A percentile compares a stretch with the other conserved stretches of the same genome.
These are phyloP conservation scores for Drosophila azteca DNA, from an alignment of 1,140 invertebrate species.

Conservation along the genomic window DNA sequence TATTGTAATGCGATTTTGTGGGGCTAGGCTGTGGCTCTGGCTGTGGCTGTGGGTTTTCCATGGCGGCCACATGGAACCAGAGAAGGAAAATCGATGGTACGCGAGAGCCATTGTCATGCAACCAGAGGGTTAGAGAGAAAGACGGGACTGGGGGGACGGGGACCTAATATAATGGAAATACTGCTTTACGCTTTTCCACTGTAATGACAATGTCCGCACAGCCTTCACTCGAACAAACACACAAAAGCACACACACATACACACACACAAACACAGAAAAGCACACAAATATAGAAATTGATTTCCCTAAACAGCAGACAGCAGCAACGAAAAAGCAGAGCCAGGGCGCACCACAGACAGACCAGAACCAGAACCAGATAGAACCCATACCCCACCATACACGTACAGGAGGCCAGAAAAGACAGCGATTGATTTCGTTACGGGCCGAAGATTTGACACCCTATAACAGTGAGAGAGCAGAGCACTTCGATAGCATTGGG, in stretches of 20 bases:
- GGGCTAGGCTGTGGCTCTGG: slow-evolving; percentile 45
- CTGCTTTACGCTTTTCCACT: slow-evolving; percentile 24
- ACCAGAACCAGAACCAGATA: slow-evolving; percentile 12
- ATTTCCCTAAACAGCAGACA: slow-evolving; percentile 69
- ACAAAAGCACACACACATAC: slow-evolving; percentile 12
- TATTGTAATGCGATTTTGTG: slow-evolving; percentile 79
- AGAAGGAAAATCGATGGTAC: slow-evolving; percentile 67
- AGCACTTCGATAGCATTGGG: no score
- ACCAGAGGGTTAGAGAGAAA: slow-evolving; percentile 7
- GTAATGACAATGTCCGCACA: slow-evolving; percentile 4
- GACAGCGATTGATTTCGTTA: no score
- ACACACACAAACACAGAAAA: slow-evolving; percentile 12
- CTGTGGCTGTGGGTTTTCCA: slow-evolving; percentile 38
- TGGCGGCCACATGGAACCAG: slow-evolving; percentile 13
- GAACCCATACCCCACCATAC: slow-evolving; percentile 7
- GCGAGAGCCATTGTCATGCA: slow-evolving; percentile 61
- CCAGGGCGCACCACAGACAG: slow-evolving; percentile 33
- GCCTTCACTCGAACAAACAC: slow-evolving; percentile 12
- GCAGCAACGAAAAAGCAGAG: slow-evolving; percentile 41
- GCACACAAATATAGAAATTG: slow-evolving; percentile 67
- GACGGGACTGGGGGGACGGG: background rate
- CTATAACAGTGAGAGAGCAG: no score
- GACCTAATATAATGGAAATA: slow-evolving; percentile 30
- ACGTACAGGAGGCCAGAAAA: slow-evolving; percentile 3
- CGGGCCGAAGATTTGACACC: no score